These are phyloP conservation scores for Drosophila rellima DNA, from an alignment of 2,888 invertebrate genomes.

Conservation along the genomic window DNA sequence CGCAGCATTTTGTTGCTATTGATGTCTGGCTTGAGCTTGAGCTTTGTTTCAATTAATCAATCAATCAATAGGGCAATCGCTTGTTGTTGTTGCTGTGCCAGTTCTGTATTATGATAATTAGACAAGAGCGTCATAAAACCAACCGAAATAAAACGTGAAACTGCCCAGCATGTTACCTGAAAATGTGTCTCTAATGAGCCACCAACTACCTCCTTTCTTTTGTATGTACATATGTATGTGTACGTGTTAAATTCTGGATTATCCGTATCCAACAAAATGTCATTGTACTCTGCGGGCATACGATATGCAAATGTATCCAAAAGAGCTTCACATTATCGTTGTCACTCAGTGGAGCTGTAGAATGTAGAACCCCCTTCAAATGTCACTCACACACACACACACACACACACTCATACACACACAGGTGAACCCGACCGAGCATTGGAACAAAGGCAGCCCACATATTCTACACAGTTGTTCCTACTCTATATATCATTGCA, in stretches of 20 bases:
- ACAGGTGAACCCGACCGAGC: conserved; percentile 40
- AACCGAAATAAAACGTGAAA: conserved; percentile 68
- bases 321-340: conserved; percentile 47
- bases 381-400: neutral
- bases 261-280: conserved; percentile 42
- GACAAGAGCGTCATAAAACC: conserved; percentile 52
- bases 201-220: neutral
- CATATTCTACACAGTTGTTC: conserved; percentile 55
- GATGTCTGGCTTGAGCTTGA: conserved; percentile 15
- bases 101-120: conserved; percentile 73
- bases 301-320: conserved; percentile 67
- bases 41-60: conserved; percentile 46
- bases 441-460: conserved; percentile 68
- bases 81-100: conserved; percentile 36
- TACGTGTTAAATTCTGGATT: conserved; percentile 52
- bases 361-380: conserved; percentile 18
- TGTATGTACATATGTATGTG: conserved; percentile 35
- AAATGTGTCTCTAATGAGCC: conserved; percentile 56
- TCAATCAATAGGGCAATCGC: conserved; percentile 45
- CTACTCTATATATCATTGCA: conserved; percentile 61
- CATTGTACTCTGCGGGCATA: conserved; percentile 43
- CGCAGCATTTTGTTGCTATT: conserved; percentile 30
- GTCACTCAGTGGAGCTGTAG: conserved; percentile 22
- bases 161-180: conserved; percentile 32
- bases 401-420: neutral